Conservation (phyloP, 2,888 invertebrate species). For the Flabesymbios commensalis region DNA sequence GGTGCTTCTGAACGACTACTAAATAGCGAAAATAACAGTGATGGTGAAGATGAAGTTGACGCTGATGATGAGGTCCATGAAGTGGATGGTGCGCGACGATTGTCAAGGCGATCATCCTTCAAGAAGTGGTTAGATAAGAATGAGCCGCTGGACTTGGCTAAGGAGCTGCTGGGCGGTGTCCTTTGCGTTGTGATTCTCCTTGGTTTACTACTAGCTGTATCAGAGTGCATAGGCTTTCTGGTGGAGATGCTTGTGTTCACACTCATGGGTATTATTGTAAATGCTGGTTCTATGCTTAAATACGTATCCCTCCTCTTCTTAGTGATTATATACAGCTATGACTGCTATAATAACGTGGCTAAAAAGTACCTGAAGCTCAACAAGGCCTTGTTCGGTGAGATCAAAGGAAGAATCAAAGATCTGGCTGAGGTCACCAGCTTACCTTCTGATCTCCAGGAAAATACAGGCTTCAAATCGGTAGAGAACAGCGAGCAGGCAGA, state of each 20-base stretch:
- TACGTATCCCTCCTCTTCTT: slow-evolving; percentile 57
- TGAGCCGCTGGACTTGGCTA: slow-evolving; percentile 1
- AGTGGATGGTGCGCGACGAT: too few species aligned
- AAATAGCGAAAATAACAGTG: too few species aligned
- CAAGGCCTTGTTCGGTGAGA: slow-evolving; percentile 52
- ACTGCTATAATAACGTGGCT: slow-evolving; percentile 58
- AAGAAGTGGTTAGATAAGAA: too few species aligned
- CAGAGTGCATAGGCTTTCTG: slow-evolving; percentile 36
- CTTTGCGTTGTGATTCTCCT: slow-evolving; percentile 27
- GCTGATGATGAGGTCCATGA: too few species aligned
- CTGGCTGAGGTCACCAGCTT: slow-evolving; percentile 31
- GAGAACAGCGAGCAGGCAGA: slow-evolving; percentile 38
- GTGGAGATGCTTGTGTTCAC: slow-evolving; percentile 41
- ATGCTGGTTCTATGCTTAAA: slow-evolving; percentile 54
- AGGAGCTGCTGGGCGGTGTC: slow-evolving; percentile 20
- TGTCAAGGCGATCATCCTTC: too few species aligned
- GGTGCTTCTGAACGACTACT: too few species aligned
- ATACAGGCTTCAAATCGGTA: slow-evolving; percentile 39
- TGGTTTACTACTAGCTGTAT: slow-evolving; percentile 34
- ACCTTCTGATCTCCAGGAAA: slow-evolving; percentile 45
- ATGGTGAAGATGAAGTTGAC: too few species aligned
- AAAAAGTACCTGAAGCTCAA: slow-evolving; percentile 58
- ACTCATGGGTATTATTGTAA: slow-evolving; percentile 60
- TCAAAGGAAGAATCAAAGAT: slow-evolving; percentile 55
- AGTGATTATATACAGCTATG: slow-evolving; percentile 59